Conservation (phyloP, 2,888 invertebrate species). For the Alcis repandata region DNA sequence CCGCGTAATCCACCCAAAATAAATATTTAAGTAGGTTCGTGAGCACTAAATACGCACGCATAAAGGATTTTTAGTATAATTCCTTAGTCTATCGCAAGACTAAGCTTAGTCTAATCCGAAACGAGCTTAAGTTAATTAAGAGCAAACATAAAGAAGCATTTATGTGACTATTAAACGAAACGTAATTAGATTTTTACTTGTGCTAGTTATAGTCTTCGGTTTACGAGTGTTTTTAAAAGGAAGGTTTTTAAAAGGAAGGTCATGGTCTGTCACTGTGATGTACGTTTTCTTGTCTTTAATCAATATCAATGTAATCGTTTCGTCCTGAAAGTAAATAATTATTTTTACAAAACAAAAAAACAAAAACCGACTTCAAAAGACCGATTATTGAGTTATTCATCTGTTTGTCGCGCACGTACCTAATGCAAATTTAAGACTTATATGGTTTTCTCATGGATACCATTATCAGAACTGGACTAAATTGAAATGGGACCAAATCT, state of each 20-base stretch:
- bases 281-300: no score
- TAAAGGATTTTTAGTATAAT: neutral
- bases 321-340: no score
- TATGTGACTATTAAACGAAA: slow-evolving; percentile 8
- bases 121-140: slow-evolving; percentile 21
- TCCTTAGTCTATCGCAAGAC: neutral
- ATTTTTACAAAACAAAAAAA: no score
- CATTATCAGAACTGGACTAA: no score
- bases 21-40: neutral
- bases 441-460: no score
- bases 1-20: neutral
- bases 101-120: slow-evolving; percentile 10
- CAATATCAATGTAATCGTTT: no score
- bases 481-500: no score
- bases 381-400: no score
- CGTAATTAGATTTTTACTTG: slow-evolving; percentile 10
- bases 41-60: neutral
- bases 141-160: slow-evolving; percentile 18
- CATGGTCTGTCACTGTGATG: neutral
- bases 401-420: no score
- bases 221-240: neutral
- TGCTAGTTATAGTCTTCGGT: neutral
- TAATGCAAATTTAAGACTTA: no score
- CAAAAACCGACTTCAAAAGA: no score
- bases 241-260: neutral